These are phyloP conservation scores for Panthera uncia DNA, from an alignment of 2,113 vertebrate genomes.

Conservation along the genomic window DNA sequence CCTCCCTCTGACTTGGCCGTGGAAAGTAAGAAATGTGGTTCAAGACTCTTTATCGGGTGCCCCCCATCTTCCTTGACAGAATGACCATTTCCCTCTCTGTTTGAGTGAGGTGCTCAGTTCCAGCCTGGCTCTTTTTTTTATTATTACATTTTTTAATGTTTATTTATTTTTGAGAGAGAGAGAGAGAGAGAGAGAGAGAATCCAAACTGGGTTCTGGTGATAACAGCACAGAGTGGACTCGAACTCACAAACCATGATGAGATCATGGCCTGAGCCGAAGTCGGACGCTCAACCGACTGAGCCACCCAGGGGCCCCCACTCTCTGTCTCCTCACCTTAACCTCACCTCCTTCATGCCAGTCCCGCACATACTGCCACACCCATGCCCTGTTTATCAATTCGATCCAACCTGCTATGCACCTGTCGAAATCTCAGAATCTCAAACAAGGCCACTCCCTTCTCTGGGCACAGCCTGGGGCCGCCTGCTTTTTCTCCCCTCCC, in stretches of 20 bases:
- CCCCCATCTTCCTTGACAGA: not conserved
- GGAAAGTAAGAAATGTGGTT: not conserved
- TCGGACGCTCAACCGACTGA: too few relatives aligned
- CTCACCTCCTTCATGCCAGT: not conserved
- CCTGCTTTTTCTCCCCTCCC: too few relatives aligned
- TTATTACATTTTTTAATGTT: too few relatives aligned
- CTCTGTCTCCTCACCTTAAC: not conserved
- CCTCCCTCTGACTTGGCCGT: not conserved
- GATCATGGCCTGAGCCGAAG: too few relatives aligned
- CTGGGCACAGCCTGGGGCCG: not conserved
- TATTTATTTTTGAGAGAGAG: too few relatives aligned
- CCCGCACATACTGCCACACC: not conserved
- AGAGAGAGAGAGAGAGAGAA: too few relatives aligned
- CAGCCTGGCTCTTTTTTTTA: not conserved
- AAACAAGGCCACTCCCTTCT: not conserved
- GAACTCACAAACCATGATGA: too few relatives aligned
- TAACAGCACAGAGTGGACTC: too few relatives aligned
- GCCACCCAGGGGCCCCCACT: not conserved
- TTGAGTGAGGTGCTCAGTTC: not conserved
- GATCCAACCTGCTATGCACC: not conserved
- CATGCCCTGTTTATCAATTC: too few relatives aligned
- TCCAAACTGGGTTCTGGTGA: too few relatives aligned
- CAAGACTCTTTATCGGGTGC: not conserved
- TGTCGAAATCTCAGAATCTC: not conserved
- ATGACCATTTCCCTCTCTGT: not conserved